phyloP scores from a whole-genome alignment of 1,140 invertebrate species.

The Apis dorsata region DNA sequence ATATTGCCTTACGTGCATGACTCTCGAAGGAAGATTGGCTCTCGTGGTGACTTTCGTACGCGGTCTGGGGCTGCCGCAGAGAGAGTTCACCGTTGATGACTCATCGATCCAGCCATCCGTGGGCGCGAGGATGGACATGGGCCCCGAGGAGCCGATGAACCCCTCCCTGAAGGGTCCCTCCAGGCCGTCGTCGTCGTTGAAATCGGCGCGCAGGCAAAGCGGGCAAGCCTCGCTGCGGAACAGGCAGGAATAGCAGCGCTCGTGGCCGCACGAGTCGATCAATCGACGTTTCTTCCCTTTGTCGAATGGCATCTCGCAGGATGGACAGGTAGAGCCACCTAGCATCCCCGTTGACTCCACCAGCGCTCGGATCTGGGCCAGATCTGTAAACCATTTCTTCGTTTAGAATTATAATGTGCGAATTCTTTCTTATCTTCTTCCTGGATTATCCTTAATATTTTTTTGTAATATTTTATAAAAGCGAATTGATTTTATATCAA shows the following conservation, averaged over 20 bases:
- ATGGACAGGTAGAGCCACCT: conserved; percentile 86
- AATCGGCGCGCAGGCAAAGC: conserved; percentile 82
- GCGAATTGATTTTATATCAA: too few species aligned
- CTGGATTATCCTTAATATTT: too few species aligned
- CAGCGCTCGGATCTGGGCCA: conserved; percentile 85
- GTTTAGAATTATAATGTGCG: background rate
- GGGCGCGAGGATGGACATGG: conserved; percentile 64
- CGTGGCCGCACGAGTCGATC: conserved; percentile 96
- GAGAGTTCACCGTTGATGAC: conserved; percentile 74
- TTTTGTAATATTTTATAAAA: too few species aligned
- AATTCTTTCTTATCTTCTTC: background rate
- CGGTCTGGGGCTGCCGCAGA: conserved; percentile 76
- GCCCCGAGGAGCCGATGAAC: conserved; percentile 56
- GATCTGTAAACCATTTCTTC: conserved; percentile 81
- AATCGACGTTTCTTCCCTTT: conserved; percentile 96
- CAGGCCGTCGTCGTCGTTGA: conserved; percentile 63
- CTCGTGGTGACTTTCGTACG: conserved; percentile 66
- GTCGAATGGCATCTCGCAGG: conserved; percentile 95
- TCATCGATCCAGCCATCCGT: conserved; percentile 74
- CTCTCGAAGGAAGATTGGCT: conserved; percentile 59
- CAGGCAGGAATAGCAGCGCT: conserved; percentile 95
- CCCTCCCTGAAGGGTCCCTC: conserved; percentile 51
- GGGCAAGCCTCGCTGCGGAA: conserved; percentile 94
- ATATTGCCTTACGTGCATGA: conserved; percentile 62
- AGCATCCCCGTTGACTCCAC: conserved; percentile 84